Conservation (phyloP, 2,113 vertebrate genomes). For the Myocastor coypus region DNA sequence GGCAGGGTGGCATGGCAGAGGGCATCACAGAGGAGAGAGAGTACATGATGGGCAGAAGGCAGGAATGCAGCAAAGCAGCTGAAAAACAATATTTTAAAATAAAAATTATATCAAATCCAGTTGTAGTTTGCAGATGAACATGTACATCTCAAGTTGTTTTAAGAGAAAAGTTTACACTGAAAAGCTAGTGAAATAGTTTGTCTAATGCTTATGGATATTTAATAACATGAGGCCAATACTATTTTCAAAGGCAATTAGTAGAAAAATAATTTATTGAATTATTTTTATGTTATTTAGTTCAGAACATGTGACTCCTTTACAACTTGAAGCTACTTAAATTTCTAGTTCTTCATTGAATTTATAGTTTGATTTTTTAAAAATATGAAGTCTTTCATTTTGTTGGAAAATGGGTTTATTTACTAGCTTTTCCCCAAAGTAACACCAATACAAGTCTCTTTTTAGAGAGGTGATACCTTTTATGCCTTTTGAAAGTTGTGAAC, state of each 20-base stretch:
- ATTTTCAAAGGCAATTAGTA: constrained; percentile 51
- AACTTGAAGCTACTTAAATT: constrained; percentile 48
- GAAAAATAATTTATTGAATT: constrained; percentile 3
- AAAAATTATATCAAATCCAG: not conserved
- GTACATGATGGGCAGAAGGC: not conserved
- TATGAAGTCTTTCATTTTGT: constrained; percentile 51
- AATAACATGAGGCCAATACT: not conserved
- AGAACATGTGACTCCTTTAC: not conserved
- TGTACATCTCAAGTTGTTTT: constrained; percentile 8
- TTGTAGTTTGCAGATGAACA: constrained; percentile 19
- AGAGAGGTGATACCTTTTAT: constrained; percentile 23
- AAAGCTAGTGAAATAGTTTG: constrained; percentile 45
- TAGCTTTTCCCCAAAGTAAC: not conserved
- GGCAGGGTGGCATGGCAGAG: not conserved
- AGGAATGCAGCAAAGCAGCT: not conserved
- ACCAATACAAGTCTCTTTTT: constrained; percentile 51
- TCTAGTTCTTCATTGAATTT: constrained; percentile 59
- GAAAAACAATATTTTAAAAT: constrained; percentile 23
- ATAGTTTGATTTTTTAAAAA: constrained; percentile 33
- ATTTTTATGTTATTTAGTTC: constrained; percentile 48
- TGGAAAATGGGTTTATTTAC: constrained; percentile 47
- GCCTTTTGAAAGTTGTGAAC: constrained; percentile 26
- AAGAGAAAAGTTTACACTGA: constrained; percentile 39
- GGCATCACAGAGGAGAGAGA: not conserved
- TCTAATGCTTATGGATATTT: not conserved